phyloP scores from a whole-genome alignment of 2,888 invertebrate species.

The Drosophila borealis region DNA sequence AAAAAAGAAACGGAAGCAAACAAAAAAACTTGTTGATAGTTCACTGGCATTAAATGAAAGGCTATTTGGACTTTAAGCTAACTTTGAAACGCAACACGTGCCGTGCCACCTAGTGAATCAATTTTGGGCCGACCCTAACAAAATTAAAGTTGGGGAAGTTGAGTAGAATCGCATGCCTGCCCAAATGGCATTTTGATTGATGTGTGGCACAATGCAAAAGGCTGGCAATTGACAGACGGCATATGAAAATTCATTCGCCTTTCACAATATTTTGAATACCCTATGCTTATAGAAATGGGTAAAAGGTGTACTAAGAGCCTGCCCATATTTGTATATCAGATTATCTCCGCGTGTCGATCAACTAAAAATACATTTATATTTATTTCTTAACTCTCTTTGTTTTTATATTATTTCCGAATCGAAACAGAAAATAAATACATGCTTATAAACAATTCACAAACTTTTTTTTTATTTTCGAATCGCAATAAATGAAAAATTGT shows the following conservation, averaged over 20 bases:
- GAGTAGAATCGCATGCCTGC: conserved; percentile 49
- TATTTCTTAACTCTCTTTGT: no score
- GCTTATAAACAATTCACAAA: no score
- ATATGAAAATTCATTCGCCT: conserved; percentile 30
- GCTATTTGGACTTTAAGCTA: conserved; percentile 38
- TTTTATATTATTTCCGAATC: no score
- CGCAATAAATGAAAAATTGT: no score
- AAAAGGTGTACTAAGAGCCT: neutral
- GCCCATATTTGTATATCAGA: neutral
- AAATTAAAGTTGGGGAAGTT: conserved; percentile 19
- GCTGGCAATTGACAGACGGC: conserved; percentile 46
- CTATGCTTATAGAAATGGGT: neutral
- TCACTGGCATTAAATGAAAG: conserved; percentile 26
- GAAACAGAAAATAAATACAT: no score
- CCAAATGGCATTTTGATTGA: conserved; percentile 76
- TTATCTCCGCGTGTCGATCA: no score
- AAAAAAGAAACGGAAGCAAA: conserved; percentile 9
- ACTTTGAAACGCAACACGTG: conserved; percentile 76
- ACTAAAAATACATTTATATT: no score
- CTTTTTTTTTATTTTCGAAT: no score
- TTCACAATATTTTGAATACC: conserved; percentile 28
- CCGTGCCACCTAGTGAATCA: conserved; percentile 20
- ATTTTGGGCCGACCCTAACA: conserved; percentile 19
- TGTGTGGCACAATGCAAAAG: conserved; percentile 58
- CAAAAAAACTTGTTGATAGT: conserved; percentile 69